Percentiles rank a stretch among this genome's conserved stretches.
Evolutionary conservation across 2,797 vertebrate species (phyloP).

Genomic region (Antennarius maculatus): DNA sequence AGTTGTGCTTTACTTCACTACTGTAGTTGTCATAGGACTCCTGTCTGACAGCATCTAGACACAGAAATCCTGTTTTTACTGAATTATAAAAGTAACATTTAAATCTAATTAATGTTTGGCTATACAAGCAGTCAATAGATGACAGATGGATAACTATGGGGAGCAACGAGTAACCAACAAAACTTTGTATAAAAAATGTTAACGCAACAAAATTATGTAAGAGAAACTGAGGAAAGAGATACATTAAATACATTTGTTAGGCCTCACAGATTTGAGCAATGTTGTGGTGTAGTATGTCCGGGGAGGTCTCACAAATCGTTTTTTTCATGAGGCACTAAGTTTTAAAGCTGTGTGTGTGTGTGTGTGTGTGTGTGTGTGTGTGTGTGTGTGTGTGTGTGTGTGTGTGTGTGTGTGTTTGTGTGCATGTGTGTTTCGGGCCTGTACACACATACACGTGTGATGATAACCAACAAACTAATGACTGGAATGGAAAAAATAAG

Average conservation of each 20-base stretch:
- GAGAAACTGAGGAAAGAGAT: neutral
- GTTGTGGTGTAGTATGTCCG: neutral
- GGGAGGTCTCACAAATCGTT: too few species aligned
- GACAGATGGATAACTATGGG: too few species aligned
- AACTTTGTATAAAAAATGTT: neutral
- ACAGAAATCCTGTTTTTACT: neutral
- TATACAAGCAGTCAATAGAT: too few species aligned
- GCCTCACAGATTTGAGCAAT: neutral
- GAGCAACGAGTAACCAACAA: too few species aligned
- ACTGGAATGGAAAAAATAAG: too few species aligned
- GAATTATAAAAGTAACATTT: neutral
- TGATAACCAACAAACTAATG: too few species aligned
- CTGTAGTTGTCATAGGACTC: neutral
- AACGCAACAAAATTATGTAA: neutral
- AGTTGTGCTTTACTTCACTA: conserved; percentile 1
- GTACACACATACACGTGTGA: too few species aligned
- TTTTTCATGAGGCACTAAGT: neutral
- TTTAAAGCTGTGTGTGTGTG: neutral
- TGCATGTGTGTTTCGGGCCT: too few species aligned
- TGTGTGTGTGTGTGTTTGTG: too few species aligned
- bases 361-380: too few species aligned
- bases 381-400: too few species aligned
- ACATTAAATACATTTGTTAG: neutral
- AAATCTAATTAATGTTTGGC: neutral
- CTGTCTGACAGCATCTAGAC: neutral